Evolutionary conservation across 2,888 invertebrate genomes (phyloP), one percentile per base, ranked within the genome.

Genomic region (Linyphia triangularis): DNA sequence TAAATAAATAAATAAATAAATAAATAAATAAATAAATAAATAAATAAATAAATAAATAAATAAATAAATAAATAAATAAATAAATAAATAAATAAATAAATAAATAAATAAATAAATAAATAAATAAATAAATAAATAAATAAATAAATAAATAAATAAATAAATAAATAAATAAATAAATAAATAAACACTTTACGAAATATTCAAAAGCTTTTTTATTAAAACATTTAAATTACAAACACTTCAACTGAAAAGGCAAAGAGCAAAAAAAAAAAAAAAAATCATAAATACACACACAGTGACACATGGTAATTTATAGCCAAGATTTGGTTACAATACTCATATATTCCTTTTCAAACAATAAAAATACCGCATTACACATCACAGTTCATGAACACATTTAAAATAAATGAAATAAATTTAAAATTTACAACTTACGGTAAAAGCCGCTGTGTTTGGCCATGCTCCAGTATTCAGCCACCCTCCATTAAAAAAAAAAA

Each of bases 361-460:
- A 51, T 16, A 40, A 51, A 43, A 43, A 43, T 16, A 16, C 16
- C 16, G 16, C 43, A 43, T 9, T 13, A 43, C 13, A 51, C 51
- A 51, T 51, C 51, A 51, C 51, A 51, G 51, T 51, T 51, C n/a
- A 51, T 51, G 51, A 51, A 51, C 51, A 51, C 51, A 51, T n/a
- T 51, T 13, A n/a, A 51, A 51, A 16, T 16, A 51, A n/a, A 51
- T 16, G 51, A 51, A 51, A 51, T 51, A 51, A 51, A 51, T 51
- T n/a, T 5, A 16, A 40, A 51, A 51, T 51, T 51, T 51, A 51
- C 51, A 51, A 51, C 51, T 33, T 4, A 33, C n/a, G n/a, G n/a
- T n/a, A n/a, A n/a, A n/a, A n/a, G n/a, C n/a, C n/a, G n/a, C n/a
- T n/a, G n/a, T n/a, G n/a, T n/a, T n/a, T n/a, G n/a, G n/a, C n/a